Conservation (phyloP, 2,888 invertebrate genomes). For the Plagodis pulveraria region DNA sequence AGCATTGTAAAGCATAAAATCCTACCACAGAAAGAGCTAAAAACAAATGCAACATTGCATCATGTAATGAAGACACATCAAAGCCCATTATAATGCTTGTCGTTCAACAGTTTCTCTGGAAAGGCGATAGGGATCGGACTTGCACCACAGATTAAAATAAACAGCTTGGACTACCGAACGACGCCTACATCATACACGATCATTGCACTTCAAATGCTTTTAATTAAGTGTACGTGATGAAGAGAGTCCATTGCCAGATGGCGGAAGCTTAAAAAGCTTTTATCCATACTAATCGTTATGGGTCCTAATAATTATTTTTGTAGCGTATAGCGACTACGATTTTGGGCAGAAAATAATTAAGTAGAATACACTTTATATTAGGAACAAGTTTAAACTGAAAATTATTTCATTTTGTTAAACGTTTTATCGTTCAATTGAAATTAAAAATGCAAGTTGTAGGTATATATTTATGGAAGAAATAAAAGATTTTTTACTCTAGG, state of each 20-base stretch:
- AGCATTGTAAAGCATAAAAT: too few species aligned
- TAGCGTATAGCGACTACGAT: too few species aligned
- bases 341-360: too few species aligned
- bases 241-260: conserved; percentile 13
- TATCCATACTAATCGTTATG: not conserved
- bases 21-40: too few species aligned
- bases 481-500: too few species aligned
- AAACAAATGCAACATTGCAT: not conserved
- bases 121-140: conserved; percentile 52
- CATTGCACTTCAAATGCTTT: conserved; percentile 28
- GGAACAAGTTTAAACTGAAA: too few species aligned
- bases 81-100: conserved; percentile 16
- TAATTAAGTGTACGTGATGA: conserved; percentile 17
- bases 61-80: conserved; percentile 15
- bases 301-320: not conserved
- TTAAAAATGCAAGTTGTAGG: too few species aligned
- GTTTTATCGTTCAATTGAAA: too few species aligned
- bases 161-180: too few species aligned
- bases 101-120: conserved; percentile 30
- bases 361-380: too few species aligned
- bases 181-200: conserved; percentile 36
- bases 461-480: too few species aligned
- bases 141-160: conserved; percentile 36
- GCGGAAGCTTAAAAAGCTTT: conserved; percentile 9
- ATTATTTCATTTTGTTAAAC: too few species aligned